Base-by-base conservation (phyloP, 2,888 invertebrate genomes). In the Andrena praecox region DNA sequence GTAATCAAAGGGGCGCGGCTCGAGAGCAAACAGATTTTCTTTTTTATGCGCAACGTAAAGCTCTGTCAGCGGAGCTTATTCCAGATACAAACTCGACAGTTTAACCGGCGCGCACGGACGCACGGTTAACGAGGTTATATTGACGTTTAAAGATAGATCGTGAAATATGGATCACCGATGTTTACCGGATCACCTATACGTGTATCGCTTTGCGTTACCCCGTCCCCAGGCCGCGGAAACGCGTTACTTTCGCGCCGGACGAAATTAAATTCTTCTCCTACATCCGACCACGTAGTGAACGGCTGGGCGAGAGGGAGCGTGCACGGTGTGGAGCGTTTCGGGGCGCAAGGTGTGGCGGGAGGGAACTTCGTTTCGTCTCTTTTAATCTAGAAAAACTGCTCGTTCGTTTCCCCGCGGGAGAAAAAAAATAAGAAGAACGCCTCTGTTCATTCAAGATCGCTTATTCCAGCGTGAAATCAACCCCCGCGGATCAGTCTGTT, bases 141-240 rank as follows among this genome's bases (percentile, higher is more conserved):
- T 54, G 72, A 60, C 27, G 76, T 66, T 60, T 31, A 54, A 77
- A 77, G 67, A 67, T 68, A 80, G 69, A 80, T 54, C 68, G 56
- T 42, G 75, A 71, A 80, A 80, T 68, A 75, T 62, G 56, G 79
- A 74, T 68, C 63, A 31, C 1, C 48, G 62, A 80, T 84, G 69
- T 84, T 84, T 84, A 80, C 66, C 31, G 35, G 35, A 75, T 73
- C 71, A 24, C 56, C 59, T 74, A 71, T 52, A 16, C 66, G 60
- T 52, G 54, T 20, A 68, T 85, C 80, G 52, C 67, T 74, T 68
- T 24, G 48, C 20, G 20, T 63, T 75, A 10, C 20, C 27, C 27
- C 10, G 42, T 42, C 42, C n/a, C 48, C 42, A 16, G n/a, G 27
- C 24, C 63, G 16, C n/a, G 69, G 35, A 35, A 35, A 24, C 69